These are phyloP conservation scores for Molothrus aeneus DNA, from an alignment of 2,797 vertebrate species.

Conservation along the genomic window DNA sequence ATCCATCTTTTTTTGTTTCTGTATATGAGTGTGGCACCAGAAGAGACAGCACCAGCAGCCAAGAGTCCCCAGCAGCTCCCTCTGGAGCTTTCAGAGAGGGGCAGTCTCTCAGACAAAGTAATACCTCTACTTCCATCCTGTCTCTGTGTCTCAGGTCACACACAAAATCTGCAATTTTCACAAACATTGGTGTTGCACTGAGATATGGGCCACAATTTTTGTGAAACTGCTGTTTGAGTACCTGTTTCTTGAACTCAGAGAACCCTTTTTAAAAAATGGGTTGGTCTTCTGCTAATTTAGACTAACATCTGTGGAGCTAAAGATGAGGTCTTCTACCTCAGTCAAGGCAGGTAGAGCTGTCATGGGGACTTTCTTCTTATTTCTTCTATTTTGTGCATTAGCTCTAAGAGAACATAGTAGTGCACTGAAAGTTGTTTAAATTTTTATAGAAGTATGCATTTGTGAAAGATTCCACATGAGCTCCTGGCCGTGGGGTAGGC, in stretches of 20 bases:
- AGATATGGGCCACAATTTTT: fast-evolving
- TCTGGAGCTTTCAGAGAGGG: not conserved
- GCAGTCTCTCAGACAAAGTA: not conserved
- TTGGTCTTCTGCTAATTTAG: not conserved
- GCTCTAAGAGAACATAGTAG: not conserved
- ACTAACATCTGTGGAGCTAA: not conserved
- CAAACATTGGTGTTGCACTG: not conserved
- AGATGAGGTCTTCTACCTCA: not conserved
- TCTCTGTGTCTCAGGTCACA: not conserved
- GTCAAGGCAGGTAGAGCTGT: fast-evolving
- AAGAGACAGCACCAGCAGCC: not conserved
- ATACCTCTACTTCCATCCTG: not conserved
- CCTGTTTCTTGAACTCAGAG: not conserved
- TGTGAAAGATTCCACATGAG: fast-evolving
- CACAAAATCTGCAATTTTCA: not conserved
- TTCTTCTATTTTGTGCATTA: not conserved
- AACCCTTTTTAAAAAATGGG: not conserved
- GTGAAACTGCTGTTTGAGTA: not conserved
- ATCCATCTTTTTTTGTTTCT: not conserved
- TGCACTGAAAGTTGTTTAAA: not conserved
- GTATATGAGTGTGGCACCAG: not conserved
- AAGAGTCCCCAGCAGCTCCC: not conserved
- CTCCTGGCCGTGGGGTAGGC: not conserved
- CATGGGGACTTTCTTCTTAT: not conserved
- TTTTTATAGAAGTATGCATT: not conserved